Base-by-base conservation (phyloP, 2,113 vertebrate genomes). In the Varanus komodoensis region DNA sequence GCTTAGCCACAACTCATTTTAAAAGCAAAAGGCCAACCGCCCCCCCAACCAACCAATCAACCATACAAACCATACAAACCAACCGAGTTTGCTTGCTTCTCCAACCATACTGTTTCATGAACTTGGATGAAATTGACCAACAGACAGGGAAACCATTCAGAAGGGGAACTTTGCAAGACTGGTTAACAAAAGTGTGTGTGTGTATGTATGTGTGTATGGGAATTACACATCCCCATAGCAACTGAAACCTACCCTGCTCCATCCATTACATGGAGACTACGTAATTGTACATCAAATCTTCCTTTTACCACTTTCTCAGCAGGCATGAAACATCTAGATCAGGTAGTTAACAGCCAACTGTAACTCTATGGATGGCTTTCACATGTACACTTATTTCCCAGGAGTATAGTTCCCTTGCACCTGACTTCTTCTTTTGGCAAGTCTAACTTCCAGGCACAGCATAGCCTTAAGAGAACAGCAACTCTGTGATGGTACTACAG, bases 401-500 rank as follows among this genome's bases (percentile, higher is more conserved):
- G n/a, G 38, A 75, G n/a, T 38, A 54, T 32, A 4, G 6, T 19
- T n/a, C 82, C 12, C 8, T 29, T 34, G 19, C 25, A 73, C 19
- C 12, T 61, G 32, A 21, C 69, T 23, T 57, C 29, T 50, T 73
- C 21, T 50, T 74, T 17, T 38, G 73, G n/a, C 54, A 75, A 77
- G 48, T 7, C 79, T 61, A 25, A 32, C 25, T 82, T 32, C 52
- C 5, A 44, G 68, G 54, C 27, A 73, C 38, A 69, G 14, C 23
- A 87, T 81, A 92, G 57, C 89, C 2, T 69, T 44, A 1, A 94
- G 93, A 93, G 95, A 93, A 93, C 91, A 50, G 17, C 92, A 95
- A 95, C 93, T 95, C 17, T 57, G 92, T 95, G 93, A 96, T 95
- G 95, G 87, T 85, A 90, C 50, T 82, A 92, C 93, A 84, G 87